These are phyloP conservation scores for Tholera decimalis DNA, from an alignment of 2,888 invertebrate species.

Conservation along the genomic window DNA sequence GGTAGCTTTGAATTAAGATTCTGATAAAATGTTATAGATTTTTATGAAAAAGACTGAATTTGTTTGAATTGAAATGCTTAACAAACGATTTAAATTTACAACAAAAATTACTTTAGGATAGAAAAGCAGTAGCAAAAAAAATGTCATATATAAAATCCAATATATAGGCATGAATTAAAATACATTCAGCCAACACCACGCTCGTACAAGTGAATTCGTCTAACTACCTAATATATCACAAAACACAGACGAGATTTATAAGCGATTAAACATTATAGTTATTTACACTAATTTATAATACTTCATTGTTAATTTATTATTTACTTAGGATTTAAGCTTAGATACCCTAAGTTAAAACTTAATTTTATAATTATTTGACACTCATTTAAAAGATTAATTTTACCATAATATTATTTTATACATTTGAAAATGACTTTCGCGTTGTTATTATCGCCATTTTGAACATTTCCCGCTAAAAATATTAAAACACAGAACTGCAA, in stretches of 20 bases:
- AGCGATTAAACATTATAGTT: conserved; percentile 66
- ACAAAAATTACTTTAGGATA: neutral
- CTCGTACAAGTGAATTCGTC: conserved; percentile 51
- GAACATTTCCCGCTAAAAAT: neutral
- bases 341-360: conserved; percentile 43
- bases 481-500: neutral
- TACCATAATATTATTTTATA: conserved; percentile 33
- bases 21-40: neutral
- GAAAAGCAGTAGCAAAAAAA: neutral
- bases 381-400: conserved; percentile 57
- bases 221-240: conserved; percentile 76
- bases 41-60: neutral
- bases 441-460: neutral
- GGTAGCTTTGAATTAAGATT: neutral
- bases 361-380: conserved; percentile 64
- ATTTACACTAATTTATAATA: conserved; percentile 59
- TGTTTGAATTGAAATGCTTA: neutral
- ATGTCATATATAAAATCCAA: neutral
- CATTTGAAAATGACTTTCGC: conserved; percentile 53
- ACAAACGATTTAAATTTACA: neutral
- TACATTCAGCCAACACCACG: conserved; percentile 23
- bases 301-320: conserved; percentile 60
- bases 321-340: conserved; percentile 54
- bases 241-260: conserved; percentile 78
- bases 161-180: conserved; percentile 41